Percentiles rank a stretch among this genome's conserved stretches.
These are phyloP conservation scores for Lagenorhynchus albirostris DNA, from an alignment of 2,113 vertebrate genomes.

Conservation along the genomic window DNA sequence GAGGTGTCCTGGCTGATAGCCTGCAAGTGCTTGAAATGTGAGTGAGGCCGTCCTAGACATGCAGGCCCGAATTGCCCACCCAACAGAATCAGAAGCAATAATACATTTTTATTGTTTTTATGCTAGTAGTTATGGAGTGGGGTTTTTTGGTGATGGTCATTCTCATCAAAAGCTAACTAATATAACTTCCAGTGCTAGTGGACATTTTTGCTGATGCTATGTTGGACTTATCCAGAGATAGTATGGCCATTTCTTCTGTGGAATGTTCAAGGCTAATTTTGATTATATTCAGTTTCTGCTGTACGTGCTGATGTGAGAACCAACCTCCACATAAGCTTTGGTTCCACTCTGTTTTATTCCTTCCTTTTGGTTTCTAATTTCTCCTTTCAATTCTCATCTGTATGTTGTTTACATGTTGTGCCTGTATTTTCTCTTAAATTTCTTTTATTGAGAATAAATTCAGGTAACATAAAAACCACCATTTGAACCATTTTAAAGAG, in stretches of 20 bases:
- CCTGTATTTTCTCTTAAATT: neutral
- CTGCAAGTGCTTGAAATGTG: neutral
- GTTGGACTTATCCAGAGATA: neutral
- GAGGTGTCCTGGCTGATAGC: neutral
- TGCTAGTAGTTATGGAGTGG: neutral
- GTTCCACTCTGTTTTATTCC: neutral
- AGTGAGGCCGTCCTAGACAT: neutral
- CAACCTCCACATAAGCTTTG: neutral
- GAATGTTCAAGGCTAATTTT: neutral
- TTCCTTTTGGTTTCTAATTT: neutral
- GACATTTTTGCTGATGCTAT: neutral
- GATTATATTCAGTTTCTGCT: neutral
- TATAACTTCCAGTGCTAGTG: neutral
- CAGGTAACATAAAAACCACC: neutral
- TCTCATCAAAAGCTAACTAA: neutral
- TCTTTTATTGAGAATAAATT: slow-evolving; percentile 20
- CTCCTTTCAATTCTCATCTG: neutral
- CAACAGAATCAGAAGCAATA: neutral
- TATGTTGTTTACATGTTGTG: neutral
- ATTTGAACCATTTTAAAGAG: neutral
- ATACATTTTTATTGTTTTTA: neutral
- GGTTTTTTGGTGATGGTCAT: neutral
- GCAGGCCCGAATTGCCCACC: neutral
- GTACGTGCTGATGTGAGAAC: neutral
- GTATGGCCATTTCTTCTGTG: neutral